Evolutionary conservation across 64 coral and sea anemone species (phyloP).

Genomic region (Astreopora myriophthalma): DNA sequence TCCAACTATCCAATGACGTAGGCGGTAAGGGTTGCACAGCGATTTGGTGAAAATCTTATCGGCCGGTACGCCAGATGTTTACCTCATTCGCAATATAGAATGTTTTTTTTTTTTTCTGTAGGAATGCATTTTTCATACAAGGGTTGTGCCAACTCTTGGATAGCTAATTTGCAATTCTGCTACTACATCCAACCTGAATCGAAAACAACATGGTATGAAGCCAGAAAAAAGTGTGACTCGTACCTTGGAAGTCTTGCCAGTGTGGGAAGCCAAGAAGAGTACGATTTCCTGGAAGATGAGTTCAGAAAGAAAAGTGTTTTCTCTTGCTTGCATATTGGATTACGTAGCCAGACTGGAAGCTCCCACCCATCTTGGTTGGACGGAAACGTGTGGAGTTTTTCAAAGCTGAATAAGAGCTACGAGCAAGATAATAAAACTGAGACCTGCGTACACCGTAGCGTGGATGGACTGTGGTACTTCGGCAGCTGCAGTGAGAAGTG

Average conservation of each 20-base stretch:
- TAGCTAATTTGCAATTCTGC: conserved; percentile 26
- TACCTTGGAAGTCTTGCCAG: background rate
- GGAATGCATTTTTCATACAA: conserved; percentile 21
- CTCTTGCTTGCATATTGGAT: background rate
- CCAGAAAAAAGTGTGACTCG: background rate
- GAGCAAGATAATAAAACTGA: background rate
- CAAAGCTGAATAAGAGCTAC: background rate
- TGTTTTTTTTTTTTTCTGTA: background rate
- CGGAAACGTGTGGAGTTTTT: conserved; percentile 12
- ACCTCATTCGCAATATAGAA: too few species aligned
- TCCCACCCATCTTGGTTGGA: background rate
- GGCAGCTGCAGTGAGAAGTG: conserved; percentile 1
- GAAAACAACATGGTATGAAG: background rate
- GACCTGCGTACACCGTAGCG: background rate
- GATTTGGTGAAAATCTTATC: too few species aligned
- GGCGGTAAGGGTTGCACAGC: conserved; percentile 4
- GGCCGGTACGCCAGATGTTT: too few species aligned
- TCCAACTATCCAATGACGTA: background rate
- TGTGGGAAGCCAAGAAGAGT: conserved; percentile 21
- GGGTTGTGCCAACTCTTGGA: background rate
- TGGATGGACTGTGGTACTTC: conserved; percentile 25
- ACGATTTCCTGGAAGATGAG: background rate
- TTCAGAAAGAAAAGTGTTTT: background rate
- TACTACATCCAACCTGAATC: background rate
- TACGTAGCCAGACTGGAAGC: background rate